Conservation (phyloP, 2,888 invertebrate species). For the Sacculina carcini region DNA sequence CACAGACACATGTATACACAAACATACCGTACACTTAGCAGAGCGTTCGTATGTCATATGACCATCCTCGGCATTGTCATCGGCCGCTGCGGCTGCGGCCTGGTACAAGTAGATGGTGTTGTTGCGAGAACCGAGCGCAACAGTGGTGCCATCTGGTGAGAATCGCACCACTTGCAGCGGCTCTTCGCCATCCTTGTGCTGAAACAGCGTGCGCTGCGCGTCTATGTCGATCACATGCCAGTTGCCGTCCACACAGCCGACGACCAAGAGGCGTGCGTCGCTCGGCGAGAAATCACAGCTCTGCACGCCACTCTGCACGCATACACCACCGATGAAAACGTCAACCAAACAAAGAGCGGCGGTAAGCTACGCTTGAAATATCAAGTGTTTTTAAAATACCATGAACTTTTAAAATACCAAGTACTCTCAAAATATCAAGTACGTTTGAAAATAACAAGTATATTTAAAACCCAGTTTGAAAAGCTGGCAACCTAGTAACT, state of each 20-base stretch:
- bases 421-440: too few species aligned
- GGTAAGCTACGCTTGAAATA: too few species aligned
- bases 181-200: slow-evolving; percentile 38
- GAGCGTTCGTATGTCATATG: too few species aligned
- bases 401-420: too few species aligned
- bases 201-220: slow-evolving; percentile 40
- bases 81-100: slow-evolving; percentile 43
- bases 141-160: slow-evolving; percentile 46
- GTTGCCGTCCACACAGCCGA: slow-evolving; percentile 47
- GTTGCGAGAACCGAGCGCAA: slow-evolving; percentile 67
- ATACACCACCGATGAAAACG: too few species aligned
- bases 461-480: too few species aligned
- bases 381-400: too few species aligned
- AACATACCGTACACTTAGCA: slow-evolving; percentile 55
- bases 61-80: too few species aligned
- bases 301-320: slow-evolving; percentile 48
- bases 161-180: slow-evolving; percentile 41
- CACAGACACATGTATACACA: slow-evolving; percentile 3
- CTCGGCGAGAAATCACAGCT: slow-evolving; percentile 53
- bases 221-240: slow-evolving; percentile 62
- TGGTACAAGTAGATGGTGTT: slow-evolving; percentile 73
- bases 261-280: slow-evolving; percentile 38
- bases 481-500: too few species aligned
- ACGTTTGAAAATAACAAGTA: too few species aligned
- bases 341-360: too few species aligned